phyloP scores from a whole-genome alignment of 2,888 invertebrate genomes.

The Orthosia gothica region DNA sequence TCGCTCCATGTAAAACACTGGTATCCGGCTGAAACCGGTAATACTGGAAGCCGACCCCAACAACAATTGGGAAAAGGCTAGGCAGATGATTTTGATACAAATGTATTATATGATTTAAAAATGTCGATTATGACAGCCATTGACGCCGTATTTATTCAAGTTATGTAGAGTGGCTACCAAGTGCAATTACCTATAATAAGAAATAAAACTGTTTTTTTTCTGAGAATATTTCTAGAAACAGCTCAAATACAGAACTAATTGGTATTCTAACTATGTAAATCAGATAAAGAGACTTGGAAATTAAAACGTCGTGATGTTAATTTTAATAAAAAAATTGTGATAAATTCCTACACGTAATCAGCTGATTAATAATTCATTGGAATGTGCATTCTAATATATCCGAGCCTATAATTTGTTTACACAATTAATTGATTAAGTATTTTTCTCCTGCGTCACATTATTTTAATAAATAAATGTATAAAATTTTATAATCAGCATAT shows the following conservation, averaged over 20 bases:
- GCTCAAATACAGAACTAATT: conserved; percentile 11
- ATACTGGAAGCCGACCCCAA: no score
- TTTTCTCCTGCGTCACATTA: background rate
- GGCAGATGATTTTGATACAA: no score
- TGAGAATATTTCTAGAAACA: background rate
- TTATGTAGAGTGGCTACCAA: background rate
- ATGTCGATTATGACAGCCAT: no score
- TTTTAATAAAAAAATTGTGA: conserved; percentile 14
- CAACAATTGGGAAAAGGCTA: no score
- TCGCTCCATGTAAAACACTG: no score
- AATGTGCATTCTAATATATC: conserved; percentile 13
- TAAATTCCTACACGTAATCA: conserved; percentile 21
- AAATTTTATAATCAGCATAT: background rate
- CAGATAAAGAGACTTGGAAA: conserved; percentile 23
- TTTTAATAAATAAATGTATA: background rate
- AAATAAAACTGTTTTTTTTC: background rate
- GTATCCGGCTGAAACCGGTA: no score
- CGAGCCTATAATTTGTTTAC: background rate
- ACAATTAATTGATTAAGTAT: background rate
- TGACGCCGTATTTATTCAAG: no score
- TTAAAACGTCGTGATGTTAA: conserved; percentile 29
- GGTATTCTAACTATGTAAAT: conserved; percentile 29
- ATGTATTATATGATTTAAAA: no score
- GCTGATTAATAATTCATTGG: conserved; percentile 13
- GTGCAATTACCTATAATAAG: background rate